These are phyloP conservation scores for Apodemia duryi DNA, from an alignment of 2,888 invertebrate species.

Conservation along the genomic window DNA sequence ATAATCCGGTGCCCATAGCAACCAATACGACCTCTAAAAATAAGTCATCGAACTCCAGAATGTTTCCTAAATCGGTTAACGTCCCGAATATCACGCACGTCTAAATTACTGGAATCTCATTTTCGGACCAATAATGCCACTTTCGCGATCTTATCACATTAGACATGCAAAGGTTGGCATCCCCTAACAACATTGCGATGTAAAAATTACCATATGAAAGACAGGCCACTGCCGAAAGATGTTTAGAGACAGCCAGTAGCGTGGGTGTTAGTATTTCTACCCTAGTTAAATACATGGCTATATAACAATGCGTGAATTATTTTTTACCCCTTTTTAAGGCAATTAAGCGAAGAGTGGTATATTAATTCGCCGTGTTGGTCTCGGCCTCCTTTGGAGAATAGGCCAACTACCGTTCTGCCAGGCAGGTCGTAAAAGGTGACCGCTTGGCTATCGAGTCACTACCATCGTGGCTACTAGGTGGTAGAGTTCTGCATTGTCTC, in stretches of 20 bases:
- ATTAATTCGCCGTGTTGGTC: too few relatives aligned
- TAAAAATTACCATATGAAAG: conserved; percentile 3
- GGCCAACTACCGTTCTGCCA: too few relatives aligned
- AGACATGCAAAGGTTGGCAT: conserved; percentile 20
- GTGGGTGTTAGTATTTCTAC: neutral
- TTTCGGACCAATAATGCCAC: conserved; percentile 27
- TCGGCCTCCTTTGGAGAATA: too few relatives aligned
- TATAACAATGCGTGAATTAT: too few relatives aligned
- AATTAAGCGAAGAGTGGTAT: too few relatives aligned
- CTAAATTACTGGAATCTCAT: conserved; percentile 34
- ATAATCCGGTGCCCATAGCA: conserved; percentile 36
- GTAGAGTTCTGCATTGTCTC: too few relatives aligned
- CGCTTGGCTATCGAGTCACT: too few relatives aligned
- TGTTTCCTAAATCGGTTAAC: conserved; percentile 73
- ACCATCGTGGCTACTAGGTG: too few relatives aligned
- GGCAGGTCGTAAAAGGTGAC: too few relatives aligned
- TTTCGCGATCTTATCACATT: conserved; percentile 22
- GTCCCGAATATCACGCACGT: conserved; percentile 61
- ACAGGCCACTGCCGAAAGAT: neutral
- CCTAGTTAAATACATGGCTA: neutral
- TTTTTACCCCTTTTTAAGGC: too few relatives aligned
- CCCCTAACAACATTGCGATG: conserved; percentile 11
- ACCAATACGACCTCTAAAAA: conserved; percentile 54
- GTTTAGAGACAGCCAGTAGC: neutral
- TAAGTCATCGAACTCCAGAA: conserved; percentile 66